phyloP scores from a whole-genome alignment of 2,797 vertebrate genomes.

The Borostomias antarcticus region DNA sequence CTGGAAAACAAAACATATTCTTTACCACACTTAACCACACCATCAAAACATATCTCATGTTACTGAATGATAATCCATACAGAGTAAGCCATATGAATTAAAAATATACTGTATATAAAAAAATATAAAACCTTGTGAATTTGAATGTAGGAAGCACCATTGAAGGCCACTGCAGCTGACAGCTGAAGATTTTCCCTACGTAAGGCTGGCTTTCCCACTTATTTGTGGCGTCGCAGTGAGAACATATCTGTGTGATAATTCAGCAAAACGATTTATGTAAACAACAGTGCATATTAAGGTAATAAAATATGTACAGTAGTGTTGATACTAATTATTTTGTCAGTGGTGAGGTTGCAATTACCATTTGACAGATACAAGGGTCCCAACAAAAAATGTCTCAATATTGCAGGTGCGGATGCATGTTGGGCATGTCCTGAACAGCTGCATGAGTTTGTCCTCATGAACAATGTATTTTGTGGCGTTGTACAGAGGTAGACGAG shows the following conservation, averaged over 20 bases:
- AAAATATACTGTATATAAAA: too few relatives aligned
- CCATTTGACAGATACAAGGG: too few relatives aligned
- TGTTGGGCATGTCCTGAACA: neutral
- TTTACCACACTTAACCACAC: too few relatives aligned
- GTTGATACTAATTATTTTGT: too few relatives aligned
- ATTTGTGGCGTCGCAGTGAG: neutral
- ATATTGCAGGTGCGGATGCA: neutral
- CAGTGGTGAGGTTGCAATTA: too few relatives aligned
- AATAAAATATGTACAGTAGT: too few relatives aligned
- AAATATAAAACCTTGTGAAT: slow-evolving; percentile 1
- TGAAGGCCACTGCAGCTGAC: slow-evolving; percentile 1
- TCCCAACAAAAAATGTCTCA: too few relatives aligned
- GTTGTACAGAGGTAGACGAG: too few relatives aligned
- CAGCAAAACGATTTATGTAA: too few relatives aligned
- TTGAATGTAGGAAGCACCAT: neutral
- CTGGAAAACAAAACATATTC: too few relatives aligned
- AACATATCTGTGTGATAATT: neutral
- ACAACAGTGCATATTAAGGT: too few relatives aligned
- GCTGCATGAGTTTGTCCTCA: neutral
- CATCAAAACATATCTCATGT: too few relatives aligned
- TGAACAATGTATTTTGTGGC: neutral
- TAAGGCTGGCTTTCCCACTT: neutral
- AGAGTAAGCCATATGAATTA: neutral
- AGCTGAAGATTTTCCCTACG: neutral
- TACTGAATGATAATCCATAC: neutral